Evolutionary conservation across 37 sponge, comb jelly and placozoan species (phyloP).

Genomic region (Agelas oroides): DNA sequence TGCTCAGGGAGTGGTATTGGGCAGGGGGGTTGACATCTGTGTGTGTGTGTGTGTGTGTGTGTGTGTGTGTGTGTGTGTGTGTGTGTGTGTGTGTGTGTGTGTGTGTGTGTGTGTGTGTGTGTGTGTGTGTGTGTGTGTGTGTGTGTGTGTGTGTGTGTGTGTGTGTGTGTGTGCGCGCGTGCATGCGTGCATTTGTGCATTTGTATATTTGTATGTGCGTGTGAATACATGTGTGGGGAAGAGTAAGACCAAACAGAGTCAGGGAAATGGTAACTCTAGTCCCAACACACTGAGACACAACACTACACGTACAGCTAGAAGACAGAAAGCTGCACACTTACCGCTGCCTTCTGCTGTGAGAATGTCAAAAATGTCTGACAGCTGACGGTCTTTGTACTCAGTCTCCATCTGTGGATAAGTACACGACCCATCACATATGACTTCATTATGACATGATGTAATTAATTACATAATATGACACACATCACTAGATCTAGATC

Average conservation of each 20-base stretch:
- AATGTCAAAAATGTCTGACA: slow-evolving; percentile 39
- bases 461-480: background rate
- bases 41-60: slow-evolving; percentile 13
- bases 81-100: background rate
- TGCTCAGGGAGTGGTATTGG: background rate
- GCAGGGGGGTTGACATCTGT: background rate
- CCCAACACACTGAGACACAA: too few relatives aligned
- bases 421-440: background rate
- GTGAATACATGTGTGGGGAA: too few relatives aligned
- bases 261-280: too few relatives aligned
- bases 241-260: too few relatives aligned
- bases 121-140: slow-evolving; percentile 9
- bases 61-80: slow-evolving; percentile 6
- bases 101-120: background rate
- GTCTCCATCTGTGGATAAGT: slow-evolving; percentile 36
- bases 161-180: too few relatives aligned
- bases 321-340: background rate
- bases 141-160: too few relatives aligned
- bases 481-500: too few relatives aligned
- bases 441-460: background rate
- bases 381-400: background rate
- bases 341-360: slow-evolving; percentile 11
- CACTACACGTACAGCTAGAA: too few relatives aligned
- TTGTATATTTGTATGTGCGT: too few relatives aligned
- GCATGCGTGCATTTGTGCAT: too few relatives aligned